phyloP scores from a whole-genome alignment of 2,888 invertebrate species.

The Anoplius nigerrimus region DNA sequence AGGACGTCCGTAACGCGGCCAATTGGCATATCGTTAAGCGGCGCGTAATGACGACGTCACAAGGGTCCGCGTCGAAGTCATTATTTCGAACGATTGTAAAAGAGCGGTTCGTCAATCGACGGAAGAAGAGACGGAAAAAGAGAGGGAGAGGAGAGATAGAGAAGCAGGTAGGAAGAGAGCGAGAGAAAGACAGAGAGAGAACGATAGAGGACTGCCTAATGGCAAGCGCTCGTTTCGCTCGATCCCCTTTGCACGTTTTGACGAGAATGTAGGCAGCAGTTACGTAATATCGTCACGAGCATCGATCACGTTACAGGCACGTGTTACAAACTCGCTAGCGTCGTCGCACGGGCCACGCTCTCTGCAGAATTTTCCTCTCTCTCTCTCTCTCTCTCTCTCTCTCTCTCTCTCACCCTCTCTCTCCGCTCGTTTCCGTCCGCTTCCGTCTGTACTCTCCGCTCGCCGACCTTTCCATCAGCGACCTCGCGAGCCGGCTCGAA shows the following conservation, averaged over 20 bases:
- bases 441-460: too few relatives aligned
- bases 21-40: not conserved
- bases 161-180: not conserved
- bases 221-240: not conserved
- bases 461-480: too few relatives aligned
- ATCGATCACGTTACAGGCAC: constrained; percentile 13
- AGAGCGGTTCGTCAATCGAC: constrained; percentile 13
- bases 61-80: not conserved
- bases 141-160: not conserved
- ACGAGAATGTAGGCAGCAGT: not conserved
- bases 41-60: too few relatives aligned
- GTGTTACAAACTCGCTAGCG: constrained; percentile 8
- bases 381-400: too few relatives aligned
- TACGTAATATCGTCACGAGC: constrained; percentile 13
- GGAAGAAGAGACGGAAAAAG: not conserved
- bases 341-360: not conserved
- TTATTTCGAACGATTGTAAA: not conserved
- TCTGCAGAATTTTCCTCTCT: not conserved
- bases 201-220: not conserved
- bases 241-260: not conserved
- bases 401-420: too few relatives aligned
- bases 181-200: not conserved
- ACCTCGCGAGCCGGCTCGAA: too few relatives aligned
- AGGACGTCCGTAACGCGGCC: not conserved
- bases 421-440: too few relatives aligned